phyloP scores from a whole-genome alignment of 35 echinoderm and acorn worm species.

The Apostichopus californicus region DNA sequence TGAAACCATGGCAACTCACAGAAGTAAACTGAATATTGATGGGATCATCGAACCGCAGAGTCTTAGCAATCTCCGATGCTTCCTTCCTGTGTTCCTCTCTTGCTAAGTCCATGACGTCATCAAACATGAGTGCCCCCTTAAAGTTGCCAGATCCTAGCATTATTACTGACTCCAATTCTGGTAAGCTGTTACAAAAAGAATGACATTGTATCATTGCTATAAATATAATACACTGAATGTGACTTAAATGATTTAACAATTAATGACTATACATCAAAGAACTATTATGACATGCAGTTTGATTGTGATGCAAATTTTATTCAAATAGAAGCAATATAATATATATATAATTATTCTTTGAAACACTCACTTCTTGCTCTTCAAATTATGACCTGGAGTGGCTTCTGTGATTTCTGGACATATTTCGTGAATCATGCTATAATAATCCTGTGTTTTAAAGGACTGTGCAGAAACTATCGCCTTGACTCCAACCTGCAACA shows the following conservation, averaged over 20 bases:
- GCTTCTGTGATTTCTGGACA: slow-evolving; percentile 71
- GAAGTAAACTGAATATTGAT: slow-evolving; percentile 84
- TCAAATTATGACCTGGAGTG: slow-evolving; percentile 67
- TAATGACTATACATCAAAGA: too few relatives aligned
- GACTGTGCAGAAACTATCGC: slow-evolving; percentile 68
- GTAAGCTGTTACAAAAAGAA: slow-evolving; percentile 35
- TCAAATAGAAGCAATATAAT: too few relatives aligned
- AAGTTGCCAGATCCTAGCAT: slow-evolving; percentile 71
- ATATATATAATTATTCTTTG: too few relatives aligned
- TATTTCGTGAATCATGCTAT: slow-evolving; percentile 71
- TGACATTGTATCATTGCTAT: not conserved
- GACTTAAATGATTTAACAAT: not conserved
- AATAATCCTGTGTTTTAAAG: slow-evolving; percentile 78
- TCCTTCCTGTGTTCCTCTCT: slow-evolving; percentile 51
- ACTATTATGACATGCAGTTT: too few relatives aligned
- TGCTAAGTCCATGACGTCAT: slow-evolving; percentile 66
- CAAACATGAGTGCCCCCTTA: slow-evolving; percentile 60
- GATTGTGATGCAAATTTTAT: too few relatives aligned
- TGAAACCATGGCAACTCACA: slow-evolving; percentile 48
- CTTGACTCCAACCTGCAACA: slow-evolving; percentile 64
- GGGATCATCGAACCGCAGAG: slow-evolving; percentile 70
- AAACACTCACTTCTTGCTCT: slow-evolving; percentile 65
- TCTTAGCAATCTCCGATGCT: slow-evolving; percentile 4
- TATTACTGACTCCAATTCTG: slow-evolving; percentile 71
- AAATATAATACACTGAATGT: not conserved